These are phyloP conservation scores for Sesamia inferens DNA, from an alignment of 2,888 invertebrate genomes.

Conservation along the genomic window DNA sequence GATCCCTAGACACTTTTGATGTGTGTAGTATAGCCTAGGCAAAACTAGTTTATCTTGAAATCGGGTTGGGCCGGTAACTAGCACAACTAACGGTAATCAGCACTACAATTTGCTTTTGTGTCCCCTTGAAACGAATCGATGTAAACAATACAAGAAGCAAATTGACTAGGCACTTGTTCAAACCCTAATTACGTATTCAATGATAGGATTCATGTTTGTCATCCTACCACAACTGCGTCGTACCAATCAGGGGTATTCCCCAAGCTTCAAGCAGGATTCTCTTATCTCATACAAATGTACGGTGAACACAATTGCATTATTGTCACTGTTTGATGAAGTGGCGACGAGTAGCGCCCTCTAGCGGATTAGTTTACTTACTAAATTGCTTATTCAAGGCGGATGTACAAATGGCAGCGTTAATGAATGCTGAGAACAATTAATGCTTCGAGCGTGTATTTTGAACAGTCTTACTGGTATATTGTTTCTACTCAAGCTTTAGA, in stretches of 20 bases:
- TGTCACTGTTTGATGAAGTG: constrained; percentile 54
- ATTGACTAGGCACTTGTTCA: constrained; percentile 19
- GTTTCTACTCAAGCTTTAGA: constrained; percentile 21
- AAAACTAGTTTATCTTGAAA: too few species aligned
- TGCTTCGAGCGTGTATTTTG: constrained; percentile 28
- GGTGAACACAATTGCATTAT: constrained; percentile 49
- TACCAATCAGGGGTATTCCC: constrained; percentile 56
- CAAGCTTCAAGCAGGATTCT: constrained; percentile 31
- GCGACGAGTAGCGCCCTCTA: constrained; percentile 29
- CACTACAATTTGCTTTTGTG: neutral
- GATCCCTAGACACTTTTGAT: too few species aligned
- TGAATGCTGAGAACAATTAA: constrained; percentile 39
- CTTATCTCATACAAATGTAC: constrained; percentile 49
- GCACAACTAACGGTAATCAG: too few species aligned
- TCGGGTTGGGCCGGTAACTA: too few species aligned
- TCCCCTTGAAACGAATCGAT: neutral
- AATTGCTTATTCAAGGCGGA: constrained; percentile 48
- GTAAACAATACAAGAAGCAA: neutral
- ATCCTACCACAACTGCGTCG: constrained; percentile 39
- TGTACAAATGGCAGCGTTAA: constrained; percentile 43
- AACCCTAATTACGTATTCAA: constrained; percentile 34
- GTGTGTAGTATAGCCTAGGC: too few species aligned
- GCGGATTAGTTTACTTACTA: constrained; percentile 50
- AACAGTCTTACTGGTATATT: constrained; percentile 25
- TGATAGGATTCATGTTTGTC: constrained; percentile 48